These are phyloP conservation scores for Epirrhoe alternata DNA, from an alignment of 2,888 invertebrate genomes.

Conservation along the genomic window DNA sequence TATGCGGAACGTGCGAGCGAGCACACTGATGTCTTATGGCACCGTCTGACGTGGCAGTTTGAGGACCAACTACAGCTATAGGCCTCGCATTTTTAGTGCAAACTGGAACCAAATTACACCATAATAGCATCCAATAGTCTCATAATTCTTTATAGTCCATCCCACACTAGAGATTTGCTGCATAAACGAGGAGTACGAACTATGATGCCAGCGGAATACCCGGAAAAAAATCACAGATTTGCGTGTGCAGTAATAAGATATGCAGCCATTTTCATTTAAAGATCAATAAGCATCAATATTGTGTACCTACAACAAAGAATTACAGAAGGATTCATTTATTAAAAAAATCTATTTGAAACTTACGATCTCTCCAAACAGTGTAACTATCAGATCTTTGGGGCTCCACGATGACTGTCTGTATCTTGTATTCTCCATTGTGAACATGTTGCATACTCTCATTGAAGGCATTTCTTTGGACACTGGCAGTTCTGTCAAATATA, in stretches of 20 bases:
- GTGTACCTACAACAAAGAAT: too few species aligned
- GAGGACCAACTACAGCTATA: constrained; percentile 74
- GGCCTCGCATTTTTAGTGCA: constrained; percentile 62
- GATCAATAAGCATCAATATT: too few species aligned
- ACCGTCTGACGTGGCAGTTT: constrained; percentile 67
- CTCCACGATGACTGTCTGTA: constrained; percentile 61
- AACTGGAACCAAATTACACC: constrained; percentile 52
- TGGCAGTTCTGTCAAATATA: constrained; percentile 60
- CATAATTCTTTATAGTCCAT: too few species aligned
- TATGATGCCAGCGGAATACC: too few species aligned
- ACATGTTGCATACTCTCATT: constrained; percentile 67
- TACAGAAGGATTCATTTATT: too few species aligned
- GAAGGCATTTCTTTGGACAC: constrained; percentile 64
- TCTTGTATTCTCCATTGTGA: constrained; percentile 51
- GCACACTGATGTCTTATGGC: constrained; percentile 71
- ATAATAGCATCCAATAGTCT: too few species aligned
- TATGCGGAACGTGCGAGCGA: constrained; percentile 69
- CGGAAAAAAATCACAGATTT: too few species aligned
- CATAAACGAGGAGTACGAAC: too few species aligned
- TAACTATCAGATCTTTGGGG: constrained; percentile 67
- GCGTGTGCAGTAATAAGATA: too few species aligned
- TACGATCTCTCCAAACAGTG: constrained; percentile 70
- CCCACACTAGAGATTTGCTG: too few species aligned
- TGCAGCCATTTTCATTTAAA: too few species aligned
- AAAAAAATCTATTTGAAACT: constrained; percentile 43